Evolutionary conservation across 2,797 vertebrate species (phyloP).

Genomic region (Nothura maculosa): DNA sequence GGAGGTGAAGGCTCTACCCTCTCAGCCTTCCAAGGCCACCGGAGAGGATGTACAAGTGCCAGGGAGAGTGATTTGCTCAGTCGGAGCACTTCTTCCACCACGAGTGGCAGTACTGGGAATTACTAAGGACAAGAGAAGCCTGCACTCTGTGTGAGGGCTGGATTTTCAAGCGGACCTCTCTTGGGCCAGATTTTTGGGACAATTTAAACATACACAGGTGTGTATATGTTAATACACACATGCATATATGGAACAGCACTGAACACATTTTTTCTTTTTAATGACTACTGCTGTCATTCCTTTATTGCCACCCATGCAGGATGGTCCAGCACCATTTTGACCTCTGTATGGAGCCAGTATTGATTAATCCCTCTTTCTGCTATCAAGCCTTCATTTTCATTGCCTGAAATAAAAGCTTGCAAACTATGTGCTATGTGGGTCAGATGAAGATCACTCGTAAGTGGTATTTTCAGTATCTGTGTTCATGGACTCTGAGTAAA

Average conservation of each 20-base stretch:
- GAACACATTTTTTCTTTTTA: neutral
- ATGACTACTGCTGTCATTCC: neutral
- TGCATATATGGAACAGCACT: neutral
- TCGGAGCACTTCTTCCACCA: neutral
- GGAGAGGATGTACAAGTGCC: neutral
- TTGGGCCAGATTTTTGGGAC: neutral
- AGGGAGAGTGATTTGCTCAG: neutral
- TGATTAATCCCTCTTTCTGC: neutral
- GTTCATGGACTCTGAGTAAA: neutral
- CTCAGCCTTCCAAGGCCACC: neutral
- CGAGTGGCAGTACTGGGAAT: neutral
- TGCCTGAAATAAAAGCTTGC: neutral
- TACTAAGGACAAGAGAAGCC: neutral
- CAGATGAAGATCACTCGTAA: neutral
- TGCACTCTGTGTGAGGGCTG: neutral
- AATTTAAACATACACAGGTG: accelerated
- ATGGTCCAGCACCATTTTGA: neutral
- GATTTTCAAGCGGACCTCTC: neutral
- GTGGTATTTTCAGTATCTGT: neutral
- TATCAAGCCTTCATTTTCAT: neutral
- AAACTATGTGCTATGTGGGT: neutral
- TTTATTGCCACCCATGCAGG: neutral
- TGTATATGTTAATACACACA: neutral
- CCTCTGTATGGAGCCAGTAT: neutral
- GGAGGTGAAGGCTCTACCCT: neutral